Percentiles rank a stretch among this genome's conserved stretches.
Conservation (phyloP, 2,113 vertebrate species). For the Urocolius indicus region DNA sequence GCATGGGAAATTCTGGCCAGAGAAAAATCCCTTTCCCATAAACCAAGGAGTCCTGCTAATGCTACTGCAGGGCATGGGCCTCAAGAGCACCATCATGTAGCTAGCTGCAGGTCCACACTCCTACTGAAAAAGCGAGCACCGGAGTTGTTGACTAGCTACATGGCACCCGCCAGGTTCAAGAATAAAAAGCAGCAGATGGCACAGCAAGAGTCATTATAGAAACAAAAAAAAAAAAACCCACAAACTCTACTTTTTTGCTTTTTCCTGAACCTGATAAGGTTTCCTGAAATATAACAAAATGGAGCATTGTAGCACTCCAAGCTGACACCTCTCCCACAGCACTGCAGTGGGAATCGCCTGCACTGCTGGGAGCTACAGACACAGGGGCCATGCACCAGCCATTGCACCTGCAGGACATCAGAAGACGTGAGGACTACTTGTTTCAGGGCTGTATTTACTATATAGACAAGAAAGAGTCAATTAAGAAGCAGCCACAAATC, state of each 20-base stretch:
- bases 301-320: neutral
- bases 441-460: neutral
- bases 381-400: accelerated
- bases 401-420: neutral
- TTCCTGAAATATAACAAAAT: neutral
- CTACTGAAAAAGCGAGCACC: neutral
- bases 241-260: neutral
- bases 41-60: neutral
- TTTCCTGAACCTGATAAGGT: neutral
- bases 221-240: neutral
- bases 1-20: neutral
- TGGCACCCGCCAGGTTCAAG: neutral
- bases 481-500: neutral
- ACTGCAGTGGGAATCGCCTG: neutral
- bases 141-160: neutral
- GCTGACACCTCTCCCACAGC: neutral
- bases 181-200: constrained; percentile 14
- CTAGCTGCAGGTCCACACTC: neutral
- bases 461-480: neutral
- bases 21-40: neutral
- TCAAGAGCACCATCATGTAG: accelerated
- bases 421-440: neutral
- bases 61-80: neutral
- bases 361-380: neutral
- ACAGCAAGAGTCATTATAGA: neutral